Evolutionary conservation across 2,797 vertebrate species (phyloP), one percentile per base, ranked within the genome.

Genomic region (Lemur catta): DNA sequence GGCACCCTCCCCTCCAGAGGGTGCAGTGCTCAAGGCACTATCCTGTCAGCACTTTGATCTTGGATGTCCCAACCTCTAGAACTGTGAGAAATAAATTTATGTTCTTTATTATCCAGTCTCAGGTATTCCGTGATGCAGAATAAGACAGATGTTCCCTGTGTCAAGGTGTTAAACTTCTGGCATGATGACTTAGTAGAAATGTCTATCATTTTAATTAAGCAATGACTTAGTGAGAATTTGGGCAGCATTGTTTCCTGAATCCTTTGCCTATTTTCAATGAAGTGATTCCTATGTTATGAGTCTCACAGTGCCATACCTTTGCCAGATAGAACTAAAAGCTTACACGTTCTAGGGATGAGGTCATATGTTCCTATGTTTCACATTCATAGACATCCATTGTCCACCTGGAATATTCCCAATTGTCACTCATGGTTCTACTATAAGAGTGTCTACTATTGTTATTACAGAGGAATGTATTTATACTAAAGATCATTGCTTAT

Each of bases 151-250:
- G 13, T 20, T 92, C 13, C 57, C 10, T 79, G 4, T 57, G 63
- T 0, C 5, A 67, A 85, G 5, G 1, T 84, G 33, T 90, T 85
- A 84, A 57, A n/a, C 11, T 74, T 88, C 50, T 89, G 61, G 30
- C n/a, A 79, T 86, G 55, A 85, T 74, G 69, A 86, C 22, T 43
- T 94, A 55, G 30, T 89, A 4, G 14, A 93, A 93, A 57, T 43
- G 4, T 35, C 74, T 69, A 43, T 82, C 20, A n/a, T 87, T 84
- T 89, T 93, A 11, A 86, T 48, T 87, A 84, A 48, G 63, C 35
- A 75, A 28, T 41, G 41, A 89, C 65, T 82, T 71, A 71, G 10
- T 43, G 6, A 67, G n/a, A 22, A 65, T 52, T 48, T 79, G 35
- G 11, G 24, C 2, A 95, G 41, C 59, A 28, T 28, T 52, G 0